Conservation (phyloP, 2,888 invertebrate species). For the Phaonia tiefii region DNA sequence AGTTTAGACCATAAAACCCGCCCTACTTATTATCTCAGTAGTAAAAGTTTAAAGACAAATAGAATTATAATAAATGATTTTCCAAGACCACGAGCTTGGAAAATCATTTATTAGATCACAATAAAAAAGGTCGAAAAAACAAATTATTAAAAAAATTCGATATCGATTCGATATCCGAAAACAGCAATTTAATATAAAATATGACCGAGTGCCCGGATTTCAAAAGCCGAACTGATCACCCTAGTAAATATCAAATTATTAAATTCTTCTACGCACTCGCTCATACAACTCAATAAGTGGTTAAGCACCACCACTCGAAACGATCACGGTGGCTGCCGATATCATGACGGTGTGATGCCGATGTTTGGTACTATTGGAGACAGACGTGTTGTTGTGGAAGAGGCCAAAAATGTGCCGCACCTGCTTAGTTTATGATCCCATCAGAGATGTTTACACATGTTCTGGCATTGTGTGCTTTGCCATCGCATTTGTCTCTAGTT, state of each 20-base stretch:
- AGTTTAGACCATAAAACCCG: too few species aligned
- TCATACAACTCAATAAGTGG: constrained; percentile 8
- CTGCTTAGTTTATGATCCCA: constrained; percentile 45
- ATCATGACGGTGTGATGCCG: neutral
- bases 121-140: too few species aligned
- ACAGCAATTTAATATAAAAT: too few species aligned
- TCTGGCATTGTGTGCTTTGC: constrained; percentile 20
- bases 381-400: too few species aligned
- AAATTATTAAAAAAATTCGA: too few species aligned
- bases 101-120: too few species aligned
- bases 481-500: neutral
- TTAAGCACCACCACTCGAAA: neutral
- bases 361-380: neutral
- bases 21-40: too few species aligned
- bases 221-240: constrained; percentile 32
- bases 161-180: too few species aligned
- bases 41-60: too few species aligned
- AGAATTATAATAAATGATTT: too few species aligned
- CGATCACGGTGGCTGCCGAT: constrained; percentile 2
- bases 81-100: too few species aligned
- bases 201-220: too few species aligned
- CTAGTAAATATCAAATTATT: neutral
- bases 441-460: constrained; percentile 55
- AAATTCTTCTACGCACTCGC: neutral
- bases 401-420: constrained; percentile 55